phyloP scores from a whole-genome alignment of 2,113 vertebrate genomes.

The Carettochelys insculpta region DNA sequence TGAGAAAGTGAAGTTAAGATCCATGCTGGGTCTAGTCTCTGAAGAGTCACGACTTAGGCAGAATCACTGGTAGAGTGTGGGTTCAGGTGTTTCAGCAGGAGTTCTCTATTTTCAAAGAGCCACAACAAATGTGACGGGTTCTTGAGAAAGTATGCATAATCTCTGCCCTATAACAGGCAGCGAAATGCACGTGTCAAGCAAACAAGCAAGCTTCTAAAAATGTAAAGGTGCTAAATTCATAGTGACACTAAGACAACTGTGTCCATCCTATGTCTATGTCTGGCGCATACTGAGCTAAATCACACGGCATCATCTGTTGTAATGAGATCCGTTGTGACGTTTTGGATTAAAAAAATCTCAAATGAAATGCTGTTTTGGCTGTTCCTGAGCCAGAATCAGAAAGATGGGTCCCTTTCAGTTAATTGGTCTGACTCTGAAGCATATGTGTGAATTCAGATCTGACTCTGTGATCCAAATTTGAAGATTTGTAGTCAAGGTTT shows the following conservation, averaged over 20 bases:
- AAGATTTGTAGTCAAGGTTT: neutral
- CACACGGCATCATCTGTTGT: neutral
- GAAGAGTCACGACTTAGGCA: neutral
- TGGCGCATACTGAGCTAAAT: neutral
- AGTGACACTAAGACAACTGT: neutral
- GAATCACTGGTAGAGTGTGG: neutral
- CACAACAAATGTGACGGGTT: neutral
- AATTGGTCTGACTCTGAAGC: neutral
- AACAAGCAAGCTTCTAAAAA: neutral
- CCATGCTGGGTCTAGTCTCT: neutral
- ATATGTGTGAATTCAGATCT: neutral
- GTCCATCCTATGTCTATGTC: neutral
- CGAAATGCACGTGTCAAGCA: neutral
- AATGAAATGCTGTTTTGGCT: neutral
- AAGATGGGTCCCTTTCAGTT: neutral
- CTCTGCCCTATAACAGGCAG: neutral
- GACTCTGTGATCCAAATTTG: neutral
- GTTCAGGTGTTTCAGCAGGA: neutral
- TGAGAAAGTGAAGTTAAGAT: fast-evolving
- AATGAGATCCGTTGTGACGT: neutral
- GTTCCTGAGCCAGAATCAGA: neutral
- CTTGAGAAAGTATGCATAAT: neutral
- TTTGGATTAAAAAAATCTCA: neutral
- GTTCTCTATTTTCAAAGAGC: neutral
- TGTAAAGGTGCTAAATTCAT: neutral